Base-by-base conservation (phyloP, 2,888 invertebrate species). In the Melinaea menophilus region DNA sequence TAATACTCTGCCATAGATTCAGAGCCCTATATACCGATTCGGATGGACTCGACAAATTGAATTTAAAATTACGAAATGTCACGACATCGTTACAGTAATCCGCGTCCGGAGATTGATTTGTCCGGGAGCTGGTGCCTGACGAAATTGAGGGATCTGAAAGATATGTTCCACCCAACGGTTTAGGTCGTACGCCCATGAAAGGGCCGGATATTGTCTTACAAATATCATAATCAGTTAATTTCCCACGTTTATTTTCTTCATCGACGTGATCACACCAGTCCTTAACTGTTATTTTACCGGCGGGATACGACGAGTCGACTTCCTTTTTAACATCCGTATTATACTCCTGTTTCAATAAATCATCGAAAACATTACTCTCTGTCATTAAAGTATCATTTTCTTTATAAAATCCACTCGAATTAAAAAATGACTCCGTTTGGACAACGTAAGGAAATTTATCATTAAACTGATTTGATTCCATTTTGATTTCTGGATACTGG, bases 211-310 rank as follows among this genome's bases (percentile, higher is more conserved):
- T 64, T 48, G 63, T 65, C 4, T 59, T 68, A 55, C 64, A 62
- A 5, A 67, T 33, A 45, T 67, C 67, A 41, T 67, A 67, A 47
- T 65, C 67, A 12, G 62, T 64, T 5, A 67, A 56, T 33, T 64
- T 22, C 67, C 67, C 62, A 37, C 62, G 62, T 13, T 51, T 46
- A 13, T 59, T 64, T 34, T 63, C 66, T 22, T 56, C 51, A 34
- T 63, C 63, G 45, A 63, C 66, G 45, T 66, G 66, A 22, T 66
- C 59, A 7, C 66, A 63, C 66, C 66, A 66, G 55, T 66, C 66
- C n/a, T 63, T 48, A 11, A 66, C 51, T 54, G 61, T 56, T 41
- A 65, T 59, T 46, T 59, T 55, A 37, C 47, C 46, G 35, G 55
- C 58, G 33, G 58, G 62, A 41, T 41, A 5, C 7, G 9, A 9